phyloP scores from a whole-genome alignment of 1,140 invertebrate species.

The Drosophila orosa region DNA sequence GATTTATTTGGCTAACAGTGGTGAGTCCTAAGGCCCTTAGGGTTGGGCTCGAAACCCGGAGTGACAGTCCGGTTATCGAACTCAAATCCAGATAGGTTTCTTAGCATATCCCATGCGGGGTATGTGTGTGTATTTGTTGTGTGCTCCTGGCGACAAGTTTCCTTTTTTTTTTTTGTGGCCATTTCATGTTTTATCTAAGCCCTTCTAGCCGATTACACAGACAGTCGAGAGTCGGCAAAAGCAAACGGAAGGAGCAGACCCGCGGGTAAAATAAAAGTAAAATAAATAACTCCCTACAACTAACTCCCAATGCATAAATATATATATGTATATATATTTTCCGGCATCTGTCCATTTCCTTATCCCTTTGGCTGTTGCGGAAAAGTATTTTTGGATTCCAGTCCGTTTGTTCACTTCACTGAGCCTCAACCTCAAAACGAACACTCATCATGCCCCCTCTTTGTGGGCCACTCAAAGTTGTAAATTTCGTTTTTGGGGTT shows the following conservation, averaged over 20 bases:
- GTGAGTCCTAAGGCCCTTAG: not conserved
- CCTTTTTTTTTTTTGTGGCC: conserved; percentile 28
- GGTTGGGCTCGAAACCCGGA: not conserved
- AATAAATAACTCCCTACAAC: conserved; percentile 37
- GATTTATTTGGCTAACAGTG: conserved; percentile 19
- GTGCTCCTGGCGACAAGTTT: conserved; percentile 23
- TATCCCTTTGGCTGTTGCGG: conserved; percentile 18
- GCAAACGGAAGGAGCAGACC: conserved; percentile 25
- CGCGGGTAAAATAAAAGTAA: conserved; percentile 45
- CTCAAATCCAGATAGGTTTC: not conserved
- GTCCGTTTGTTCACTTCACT: conserved; percentile 42
- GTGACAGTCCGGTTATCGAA: conserved; percentile 29
- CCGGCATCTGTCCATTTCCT: conserved; percentile 32
- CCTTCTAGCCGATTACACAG: conserved; percentile 67
- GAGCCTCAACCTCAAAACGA: conserved; percentile 15
- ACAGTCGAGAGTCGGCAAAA: conserved; percentile 28
- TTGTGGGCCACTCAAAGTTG: conserved; percentile 18
- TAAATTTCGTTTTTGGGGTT: conserved; percentile 24
- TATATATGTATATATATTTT: conserved; percentile 15
- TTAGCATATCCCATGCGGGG: conserved; percentile 33
- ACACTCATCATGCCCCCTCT: conserved; percentile 13
- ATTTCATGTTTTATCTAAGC: conserved; percentile 61
- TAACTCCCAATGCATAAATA: not conserved
- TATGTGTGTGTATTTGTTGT: conserved; percentile 15
- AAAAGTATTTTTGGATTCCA: conserved; percentile 37